These are phyloP conservation scores for Porites divaricata DNA, from an alignment of 92 coral and sea anemone genomes.

Conservation along the genomic window DNA sequence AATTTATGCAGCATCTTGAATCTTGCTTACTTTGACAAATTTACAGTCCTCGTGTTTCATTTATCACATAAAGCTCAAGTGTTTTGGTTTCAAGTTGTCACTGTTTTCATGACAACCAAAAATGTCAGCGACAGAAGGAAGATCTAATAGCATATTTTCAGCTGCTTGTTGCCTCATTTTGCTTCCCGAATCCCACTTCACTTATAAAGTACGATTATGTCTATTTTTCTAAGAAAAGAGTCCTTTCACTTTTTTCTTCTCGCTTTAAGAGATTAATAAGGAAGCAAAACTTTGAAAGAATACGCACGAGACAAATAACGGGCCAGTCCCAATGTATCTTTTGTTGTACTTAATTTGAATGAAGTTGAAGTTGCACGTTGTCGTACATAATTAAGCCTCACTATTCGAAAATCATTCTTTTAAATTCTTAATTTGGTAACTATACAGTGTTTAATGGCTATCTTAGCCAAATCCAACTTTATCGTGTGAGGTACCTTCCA, in stretches of 20 bases:
- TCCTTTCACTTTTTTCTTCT: neutral
- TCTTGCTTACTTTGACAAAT: no score
- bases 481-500: neutral
- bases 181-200: slow-evolving; percentile 6
- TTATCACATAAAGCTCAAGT: no score
- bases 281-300: neutral
- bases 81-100: neutral
- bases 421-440: slow-evolving; percentile 9
- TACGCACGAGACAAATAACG: neutral
- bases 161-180: slow-evolving; percentile 17
- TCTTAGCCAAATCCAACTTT: neutral
- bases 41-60: slow-evolving; percentile 1
- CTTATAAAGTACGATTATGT: neutral
- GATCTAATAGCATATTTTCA: slow-evolving; percentile 2
- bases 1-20: no score
- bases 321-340: no score
- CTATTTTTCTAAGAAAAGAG: neutral
- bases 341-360: no score
- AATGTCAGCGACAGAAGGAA: neutral
- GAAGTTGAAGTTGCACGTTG: no score
- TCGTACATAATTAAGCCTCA: slow-evolving; percentile 14
- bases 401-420: slow-evolving; percentile 13
- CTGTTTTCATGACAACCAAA: slow-evolving; percentile 11
- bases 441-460: slow-evolving; percentile 5
- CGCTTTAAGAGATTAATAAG: neutral